Evolutionary conservation across 2,888 invertebrate genomes (phyloP), one percentile per base, ranked within the genome.

Genomic region (Tinea semifulvella): DNA sequence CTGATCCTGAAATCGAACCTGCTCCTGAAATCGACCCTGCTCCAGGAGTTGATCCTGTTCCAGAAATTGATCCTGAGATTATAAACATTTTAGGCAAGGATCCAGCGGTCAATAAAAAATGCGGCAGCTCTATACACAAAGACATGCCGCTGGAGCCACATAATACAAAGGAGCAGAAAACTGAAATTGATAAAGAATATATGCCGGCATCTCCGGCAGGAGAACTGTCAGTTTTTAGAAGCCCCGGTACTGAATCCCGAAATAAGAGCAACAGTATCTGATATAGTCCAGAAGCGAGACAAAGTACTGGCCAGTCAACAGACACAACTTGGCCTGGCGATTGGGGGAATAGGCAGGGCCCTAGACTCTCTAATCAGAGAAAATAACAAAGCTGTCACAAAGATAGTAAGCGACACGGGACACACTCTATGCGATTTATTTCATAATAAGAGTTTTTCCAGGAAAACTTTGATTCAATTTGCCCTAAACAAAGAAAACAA

Each of bases 101-200:
- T 20, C 45, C 31, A 13, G 28, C 7, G 31, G 13, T 20, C 5
- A 14, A 45, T 17, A 28, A 19, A 19, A 20, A 19, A 16, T 25
- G 14, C 16, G 45, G 40, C 27, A 31, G 31, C 4, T 6, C 16
- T 19, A 8, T 45, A 3, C 46, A 46, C 25, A 42, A 46, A 8
- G 46, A 46, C 14, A 46, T 19, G 22, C 25, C 20, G 45, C 20
- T 45, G 45, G 45, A 18, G 27, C 8, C 26, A 40, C 14, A 45
- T 45, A n/a, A n/a, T n/a, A n/a, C n/a, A n/a, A n/a, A n/a, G n/a
- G n/a, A n/a, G n/a, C n/a, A 3, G n/a, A 2, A 43, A 43, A 40
- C 22, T 17, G 10, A 26, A 40, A 25, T 10, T 40, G 17, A 13
- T 40, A 4, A 22, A 40, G 14, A 35, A 43, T 14, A n/a, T n/a